Base-by-base conservation (phyloP, 1,140 invertebrate genomes). In the Drosophila malerkotliana region DNA sequence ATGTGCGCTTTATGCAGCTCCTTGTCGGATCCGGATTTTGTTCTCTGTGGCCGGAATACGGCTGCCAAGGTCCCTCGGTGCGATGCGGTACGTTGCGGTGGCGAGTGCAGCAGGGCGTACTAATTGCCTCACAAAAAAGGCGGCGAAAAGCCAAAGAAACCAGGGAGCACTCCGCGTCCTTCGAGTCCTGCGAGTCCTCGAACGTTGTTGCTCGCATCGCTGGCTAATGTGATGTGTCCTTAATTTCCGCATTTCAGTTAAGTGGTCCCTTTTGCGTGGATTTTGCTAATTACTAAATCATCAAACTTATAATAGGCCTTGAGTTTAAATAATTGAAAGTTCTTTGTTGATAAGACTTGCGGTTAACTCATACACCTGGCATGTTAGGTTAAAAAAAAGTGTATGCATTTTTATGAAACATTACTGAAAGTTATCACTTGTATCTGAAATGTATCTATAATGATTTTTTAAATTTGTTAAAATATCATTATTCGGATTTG, bases 1-100 rank as follows among this genome's bases (percentile, higher is more conserved):
- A 87, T 87, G 80, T 56, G 55, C 64, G 71, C 80, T 83, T 83
- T 82, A 82, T 82, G 81, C 71, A 85, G 68, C 83, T 77, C 73
- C 63, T 73, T 74, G 72, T 59, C 72, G 64, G 59, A 57, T 64
- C 58, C 44, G 80, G 62, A 52, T 74, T 53, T 73, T 48, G 56
- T 39, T 41, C 54, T 55, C 28, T 62, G 58, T 49, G 48, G 53
- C 56, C 14, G 49, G 69, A 73, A 68, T 68, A 30, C 21, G 69
- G 59, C 76, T 55, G 39, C 77, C 56, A 55, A 72, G 76, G 55
- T 55, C 73, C 63, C 57, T 34, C 51, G 63, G 51, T 60, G 44
- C 18, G 41, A 44, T 51, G 45, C 34, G 57, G 30, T 69, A 21
- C 21, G 21, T 21, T 21, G 49, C 69, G 52, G 30, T 44, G 59